Evolutionary conservation across 2,888 invertebrate genomes (phyloP).

Genomic region (Eristalis tenax): DNA sequence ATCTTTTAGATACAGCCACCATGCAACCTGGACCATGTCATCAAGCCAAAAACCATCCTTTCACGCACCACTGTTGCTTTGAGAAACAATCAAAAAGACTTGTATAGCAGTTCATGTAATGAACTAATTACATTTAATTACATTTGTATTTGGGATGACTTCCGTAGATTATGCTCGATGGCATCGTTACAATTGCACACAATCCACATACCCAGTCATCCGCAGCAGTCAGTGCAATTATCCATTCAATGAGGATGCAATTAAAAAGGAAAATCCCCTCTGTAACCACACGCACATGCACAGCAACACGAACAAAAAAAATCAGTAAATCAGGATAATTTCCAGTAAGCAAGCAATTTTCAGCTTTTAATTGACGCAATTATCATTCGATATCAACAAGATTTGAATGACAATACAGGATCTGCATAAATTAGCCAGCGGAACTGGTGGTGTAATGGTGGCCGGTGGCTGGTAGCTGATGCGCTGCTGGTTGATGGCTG

Average conservation of each 20-base stretch:
- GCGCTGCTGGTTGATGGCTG: constrained; percentile 23
- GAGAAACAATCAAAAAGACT: neutral
- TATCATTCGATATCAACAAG: constrained; percentile 73
- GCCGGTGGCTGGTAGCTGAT: too few species aligned
- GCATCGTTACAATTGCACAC: constrained; percentile 47
- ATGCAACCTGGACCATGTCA: too few species aligned
- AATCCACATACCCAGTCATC: constrained; percentile 3
- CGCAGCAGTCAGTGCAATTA: constrained; percentile 57
- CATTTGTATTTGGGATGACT: constrained; percentile 64
- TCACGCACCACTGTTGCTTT: neutral
- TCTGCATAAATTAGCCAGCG: constrained; percentile 65
- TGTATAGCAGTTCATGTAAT: constrained; percentile 11
- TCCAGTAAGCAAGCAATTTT: constrained; percentile 69
- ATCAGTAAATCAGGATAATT: constrained; percentile 39
- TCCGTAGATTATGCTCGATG: constrained; percentile 67
- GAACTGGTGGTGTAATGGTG: constrained; percentile 15
- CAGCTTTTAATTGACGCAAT: constrained; percentile 71
- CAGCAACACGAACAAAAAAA: neutral
- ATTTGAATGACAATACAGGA: constrained; percentile 74
- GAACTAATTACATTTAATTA: constrained; percentile 70
- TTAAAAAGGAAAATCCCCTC: constrained; percentile 46
- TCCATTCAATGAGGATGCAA: constrained; percentile 68
- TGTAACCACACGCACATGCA: neutral
- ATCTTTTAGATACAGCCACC: too few species aligned
- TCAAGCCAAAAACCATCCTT: neutral